Conservation (phyloP, 2,888 invertebrate genomes). For the Morpho achilles region DNA sequence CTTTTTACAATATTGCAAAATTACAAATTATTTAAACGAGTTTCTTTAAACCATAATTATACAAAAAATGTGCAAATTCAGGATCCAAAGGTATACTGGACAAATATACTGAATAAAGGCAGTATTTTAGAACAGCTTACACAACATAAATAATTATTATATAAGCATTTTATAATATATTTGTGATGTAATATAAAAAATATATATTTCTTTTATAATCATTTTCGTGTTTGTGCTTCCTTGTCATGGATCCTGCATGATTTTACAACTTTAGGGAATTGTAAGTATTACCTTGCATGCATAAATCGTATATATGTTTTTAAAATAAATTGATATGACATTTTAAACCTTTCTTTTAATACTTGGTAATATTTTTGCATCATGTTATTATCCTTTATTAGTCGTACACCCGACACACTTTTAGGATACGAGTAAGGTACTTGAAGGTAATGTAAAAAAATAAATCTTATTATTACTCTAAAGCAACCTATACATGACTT, state of each 20-base stretch:
- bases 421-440: constrained; percentile 16
- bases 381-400: neutral
- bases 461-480: too few species aligned
- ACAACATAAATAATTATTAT: neutral
- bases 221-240: constrained; percentile 65
- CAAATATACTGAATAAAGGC: constrained; percentile 5
- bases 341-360: too few species aligned
- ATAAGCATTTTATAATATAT: neutral
- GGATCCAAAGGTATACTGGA: neutral
- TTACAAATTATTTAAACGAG: too few species aligned
- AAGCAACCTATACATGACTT: too few species aligned
- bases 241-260: constrained; percentile 71
- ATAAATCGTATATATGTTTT: neutral
- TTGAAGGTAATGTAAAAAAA: constrained; percentile 13
- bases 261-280: constrained; percentile 69
- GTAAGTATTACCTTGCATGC: constrained; percentile 58
- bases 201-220: constrained; percentile 25
- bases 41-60: constrained; percentile 4
- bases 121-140: constrained; percentile 10
- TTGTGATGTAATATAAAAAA: constrained; percentile 1
- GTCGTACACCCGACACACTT: constrained; percentile 8
- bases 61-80: constrained; percentile 4
- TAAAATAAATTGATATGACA: neutral
- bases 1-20: too few species aligned
- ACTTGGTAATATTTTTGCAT: neutral